These are phyloP conservation scores for Antennarius striatus DNA, from an alignment of 2,113 vertebrate species.

Conservation along the genomic window DNA sequence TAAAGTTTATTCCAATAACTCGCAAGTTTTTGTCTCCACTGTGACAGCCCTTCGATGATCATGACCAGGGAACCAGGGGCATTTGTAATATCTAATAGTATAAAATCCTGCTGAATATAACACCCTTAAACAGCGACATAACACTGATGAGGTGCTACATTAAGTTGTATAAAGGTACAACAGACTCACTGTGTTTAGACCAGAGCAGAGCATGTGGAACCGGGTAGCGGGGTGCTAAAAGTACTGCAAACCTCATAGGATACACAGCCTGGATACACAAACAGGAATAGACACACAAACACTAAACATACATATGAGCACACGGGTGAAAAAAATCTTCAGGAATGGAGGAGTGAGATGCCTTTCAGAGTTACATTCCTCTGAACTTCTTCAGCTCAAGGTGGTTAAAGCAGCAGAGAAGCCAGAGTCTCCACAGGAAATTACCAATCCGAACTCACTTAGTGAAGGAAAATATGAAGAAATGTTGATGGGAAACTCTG, in stretches of 20 bases:
- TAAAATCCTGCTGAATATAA: not conserved
- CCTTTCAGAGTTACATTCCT: slow-evolving; percentile 61
- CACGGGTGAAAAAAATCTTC: too few species aligned
- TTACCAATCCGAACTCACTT: slow-evolving; percentile 25
- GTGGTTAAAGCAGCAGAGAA: slow-evolving; percentile 40
- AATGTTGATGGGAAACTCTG: slow-evolving; percentile 25
- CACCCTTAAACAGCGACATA: slow-evolving; percentile 17
- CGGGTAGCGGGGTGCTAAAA: slow-evolving; percentile 47
- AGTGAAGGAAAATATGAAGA: slow-evolving; percentile 21
- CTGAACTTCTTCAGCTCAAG: slow-evolving; percentile 58
- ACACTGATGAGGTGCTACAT: slow-evolving; percentile 33
- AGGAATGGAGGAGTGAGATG: slow-evolving; percentile 30
- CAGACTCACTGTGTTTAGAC: slow-evolving; percentile 42
- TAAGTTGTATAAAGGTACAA: slow-evolving; percentile 37
- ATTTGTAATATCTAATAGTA: too few species aligned
- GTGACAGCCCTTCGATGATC: too few species aligned
- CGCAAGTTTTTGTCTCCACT: too few species aligned
- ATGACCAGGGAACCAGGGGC: too few species aligned
- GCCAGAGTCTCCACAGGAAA: slow-evolving; percentile 40
- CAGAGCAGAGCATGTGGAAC: slow-evolving; percentile 34
- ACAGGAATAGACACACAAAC: slow-evolving; percentile 9
- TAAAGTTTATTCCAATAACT: too few species aligned
- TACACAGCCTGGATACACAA: slow-evolving; percentile 9
- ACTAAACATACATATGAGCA: not conserved
- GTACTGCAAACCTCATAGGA: slow-evolving; percentile 32